phyloP scores from a whole-genome alignment of 2,113 vertebrate genomes.

The Triplophysa tibetana region DNA sequence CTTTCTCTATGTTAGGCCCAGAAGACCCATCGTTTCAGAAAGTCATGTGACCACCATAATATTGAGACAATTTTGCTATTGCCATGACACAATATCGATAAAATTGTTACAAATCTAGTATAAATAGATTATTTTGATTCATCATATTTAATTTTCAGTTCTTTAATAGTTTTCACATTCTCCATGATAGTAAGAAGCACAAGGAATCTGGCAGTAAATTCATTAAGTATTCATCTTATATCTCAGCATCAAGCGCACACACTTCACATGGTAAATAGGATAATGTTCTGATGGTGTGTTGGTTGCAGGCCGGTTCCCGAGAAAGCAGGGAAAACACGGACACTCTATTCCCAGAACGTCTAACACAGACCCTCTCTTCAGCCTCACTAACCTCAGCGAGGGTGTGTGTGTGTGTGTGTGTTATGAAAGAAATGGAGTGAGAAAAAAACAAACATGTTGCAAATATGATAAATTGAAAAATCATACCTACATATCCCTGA shows the following conservation, averaged over 20 bases:
- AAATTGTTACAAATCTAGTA: no score
- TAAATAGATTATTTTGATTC: no score
- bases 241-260: neutral
- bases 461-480: constrained; percentile 16
- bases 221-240: neutral
- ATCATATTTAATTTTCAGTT: no score
- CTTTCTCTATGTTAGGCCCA: no score
- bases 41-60: no score
- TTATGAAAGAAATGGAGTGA: constrained; percentile 12
- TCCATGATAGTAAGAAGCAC: no score
- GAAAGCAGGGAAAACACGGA: constrained; percentile 45
- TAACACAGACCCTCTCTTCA: constrained; percentile 51
- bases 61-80: no score
- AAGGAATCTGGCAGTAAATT: no score
- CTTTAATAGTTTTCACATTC: no score
- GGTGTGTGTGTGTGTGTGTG: constrained; percentile 4
- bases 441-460: constrained; percentile 3
- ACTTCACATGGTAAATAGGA: constrained; percentile 43
- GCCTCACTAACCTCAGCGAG: constrained; percentile 31
- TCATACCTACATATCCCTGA: neutral
- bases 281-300: constrained; percentile 48
- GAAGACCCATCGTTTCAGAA: no score
- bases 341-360: constrained; percentile 49
- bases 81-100: no score
- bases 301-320: constrained; percentile 20